These are phyloP conservation scores for Iphiclides podalirius DNA, from an alignment of 2,888 invertebrate species.

Conservation along the genomic window DNA sequence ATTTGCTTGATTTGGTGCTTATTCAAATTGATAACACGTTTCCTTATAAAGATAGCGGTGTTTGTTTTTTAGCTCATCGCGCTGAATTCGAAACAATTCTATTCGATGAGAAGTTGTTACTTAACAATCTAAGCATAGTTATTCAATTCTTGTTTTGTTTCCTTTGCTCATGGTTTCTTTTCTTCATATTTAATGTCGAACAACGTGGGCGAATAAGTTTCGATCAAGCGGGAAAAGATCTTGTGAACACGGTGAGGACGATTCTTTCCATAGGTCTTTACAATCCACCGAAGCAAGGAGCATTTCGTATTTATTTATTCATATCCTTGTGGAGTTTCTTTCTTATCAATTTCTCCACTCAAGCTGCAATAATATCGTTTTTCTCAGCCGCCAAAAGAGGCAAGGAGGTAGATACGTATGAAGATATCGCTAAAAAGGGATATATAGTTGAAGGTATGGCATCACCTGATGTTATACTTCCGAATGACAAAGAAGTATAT, in stretches of 20 bases:
- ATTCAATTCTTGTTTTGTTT: slow-evolving; percentile 46
- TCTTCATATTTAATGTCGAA: slow-evolving; percentile 46
- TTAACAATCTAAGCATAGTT: slow-evolving; percentile 37
- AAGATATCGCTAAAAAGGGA: slow-evolving; percentile 62
- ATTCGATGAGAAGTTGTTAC: slow-evolving; percentile 47
- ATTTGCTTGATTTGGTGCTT: slow-evolving; percentile 58
- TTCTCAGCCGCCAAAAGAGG: slow-evolving; percentile 64
- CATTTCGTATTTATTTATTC: slow-evolving; percentile 56
- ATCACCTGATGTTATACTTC: slow-evolving; percentile 65
- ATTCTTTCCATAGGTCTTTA: slow-evolving; percentile 49
- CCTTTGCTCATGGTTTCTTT: slow-evolving; percentile 55
- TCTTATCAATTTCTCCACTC: slow-evolving; percentile 60
- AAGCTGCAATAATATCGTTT: slow-evolving; percentile 68
- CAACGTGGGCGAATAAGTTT: slow-evolving; percentile 41
- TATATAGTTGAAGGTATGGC: slow-evolving; percentile 63
- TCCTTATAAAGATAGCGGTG: slow-evolving; percentile 59
- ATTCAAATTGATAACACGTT: slow-evolving; percentile 55
- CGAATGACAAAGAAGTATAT: slow-evolving; percentile 56
- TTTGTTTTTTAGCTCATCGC: slow-evolving; percentile 57
- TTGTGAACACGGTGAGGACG: slow-evolving; percentile 56
- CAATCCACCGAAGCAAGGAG: slow-evolving; percentile 48
- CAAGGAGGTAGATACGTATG: slow-evolving; percentile 64
- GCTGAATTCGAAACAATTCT: slow-evolving; percentile 59
- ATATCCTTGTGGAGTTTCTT: slow-evolving; percentile 66
- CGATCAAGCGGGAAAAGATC: slow-evolving; percentile 63